These are phyloP conservation scores for Tromatobia lineatoria DNA, from an alignment of 2,888 invertebrate genomes.

Conservation along the genomic window DNA sequence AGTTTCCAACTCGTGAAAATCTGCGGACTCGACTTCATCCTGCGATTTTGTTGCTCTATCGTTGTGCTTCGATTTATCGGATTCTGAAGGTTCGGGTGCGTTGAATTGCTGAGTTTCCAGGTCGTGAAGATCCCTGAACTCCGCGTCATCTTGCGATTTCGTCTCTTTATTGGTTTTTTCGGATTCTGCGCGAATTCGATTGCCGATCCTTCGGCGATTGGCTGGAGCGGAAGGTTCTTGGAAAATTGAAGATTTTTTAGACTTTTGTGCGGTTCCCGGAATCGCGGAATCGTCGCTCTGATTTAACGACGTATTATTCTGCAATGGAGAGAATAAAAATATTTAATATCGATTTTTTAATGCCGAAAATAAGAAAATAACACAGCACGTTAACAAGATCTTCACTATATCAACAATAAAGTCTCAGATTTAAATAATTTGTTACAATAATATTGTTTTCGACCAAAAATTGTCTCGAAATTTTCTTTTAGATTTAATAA, in stretches of 20 bases:
- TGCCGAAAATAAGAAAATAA: too few relatives aligned
- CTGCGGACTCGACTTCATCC: not conserved
- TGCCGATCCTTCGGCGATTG: constrained; percentile 16
- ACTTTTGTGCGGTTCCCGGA: constrained; percentile 59
- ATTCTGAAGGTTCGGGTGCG: not conserved
- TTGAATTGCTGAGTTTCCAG: constrained; percentile 69
- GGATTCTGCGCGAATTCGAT: not conserved
- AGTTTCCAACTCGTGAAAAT: constrained; percentile 72
- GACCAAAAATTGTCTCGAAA: too few relatives aligned
- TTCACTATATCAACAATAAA: too few relatives aligned
- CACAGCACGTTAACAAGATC: too few relatives aligned
- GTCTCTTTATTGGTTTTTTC: not conserved
- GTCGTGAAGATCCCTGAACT: constrained; percentile 62
- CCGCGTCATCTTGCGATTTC: not conserved
- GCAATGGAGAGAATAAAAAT: not conserved
- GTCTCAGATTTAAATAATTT: too few relatives aligned
- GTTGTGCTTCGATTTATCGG: not conserved
- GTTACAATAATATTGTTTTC: too few relatives aligned
- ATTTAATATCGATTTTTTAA: too few relatives aligned
- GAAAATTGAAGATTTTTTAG: constrained; percentile 27
- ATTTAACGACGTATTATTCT: constrained; percentile 28
- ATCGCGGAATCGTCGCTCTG: constrained; percentile 67
- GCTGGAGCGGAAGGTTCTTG: constrained; percentile 49
- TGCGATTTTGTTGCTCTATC: not conserved
- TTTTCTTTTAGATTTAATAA: too few relatives aligned